A percentile compares a stretch with the other conserved stretches of the same genome.
Evolutionary conservation across 2,113 vertebrate species (phyloP).

Genomic region (Strix uralensis): DNA sequence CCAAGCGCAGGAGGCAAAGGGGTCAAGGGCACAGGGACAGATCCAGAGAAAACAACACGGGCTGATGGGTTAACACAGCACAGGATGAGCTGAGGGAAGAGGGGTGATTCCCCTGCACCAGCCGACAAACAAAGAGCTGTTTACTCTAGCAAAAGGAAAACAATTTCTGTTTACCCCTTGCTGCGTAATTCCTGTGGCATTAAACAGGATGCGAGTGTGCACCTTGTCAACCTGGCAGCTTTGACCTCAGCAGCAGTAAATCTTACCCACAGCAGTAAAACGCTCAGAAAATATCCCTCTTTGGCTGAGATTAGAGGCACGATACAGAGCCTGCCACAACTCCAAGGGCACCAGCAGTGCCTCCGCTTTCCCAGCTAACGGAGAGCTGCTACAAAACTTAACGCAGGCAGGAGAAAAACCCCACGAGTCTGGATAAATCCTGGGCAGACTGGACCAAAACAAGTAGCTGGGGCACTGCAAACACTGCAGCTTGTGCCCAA

Average conservation of each 20-base stretch:
- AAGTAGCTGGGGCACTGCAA: not conserved
- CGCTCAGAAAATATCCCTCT: not conserved
- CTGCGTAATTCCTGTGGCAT: rapidly evolving
- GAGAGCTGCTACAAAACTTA: not conserved
- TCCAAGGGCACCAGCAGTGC: not conserved
- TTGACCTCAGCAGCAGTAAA: not conserved
- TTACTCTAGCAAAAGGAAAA: not conserved
- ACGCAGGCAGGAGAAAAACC: not conserved
- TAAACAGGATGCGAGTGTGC: not conserved
- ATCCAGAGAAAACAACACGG: rapidly evolving
- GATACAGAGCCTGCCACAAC: not conserved
- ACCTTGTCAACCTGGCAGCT: not conserved
- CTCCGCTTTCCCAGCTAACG: not conserved
- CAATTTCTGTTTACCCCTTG: not conserved
- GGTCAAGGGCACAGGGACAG: not conserved
- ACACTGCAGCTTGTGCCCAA: not conserved
- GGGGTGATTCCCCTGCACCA: not conserved
- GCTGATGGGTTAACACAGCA: rapidly evolving
- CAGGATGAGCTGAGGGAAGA: not conserved
- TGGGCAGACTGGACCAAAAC: rapidly evolving
- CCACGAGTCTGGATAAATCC: rapidly evolving
- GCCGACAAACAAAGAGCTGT: not conserved
- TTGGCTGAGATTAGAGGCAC: rapidly evolving
- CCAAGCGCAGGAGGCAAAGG: not conserved
- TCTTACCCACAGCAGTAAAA: not conserved